A percentile compares a stretch with the other conserved stretches of the same genome.
Conservation (phyloP, 2,888 invertebrate species). For the Steinernema carpocapsae region DNA sequence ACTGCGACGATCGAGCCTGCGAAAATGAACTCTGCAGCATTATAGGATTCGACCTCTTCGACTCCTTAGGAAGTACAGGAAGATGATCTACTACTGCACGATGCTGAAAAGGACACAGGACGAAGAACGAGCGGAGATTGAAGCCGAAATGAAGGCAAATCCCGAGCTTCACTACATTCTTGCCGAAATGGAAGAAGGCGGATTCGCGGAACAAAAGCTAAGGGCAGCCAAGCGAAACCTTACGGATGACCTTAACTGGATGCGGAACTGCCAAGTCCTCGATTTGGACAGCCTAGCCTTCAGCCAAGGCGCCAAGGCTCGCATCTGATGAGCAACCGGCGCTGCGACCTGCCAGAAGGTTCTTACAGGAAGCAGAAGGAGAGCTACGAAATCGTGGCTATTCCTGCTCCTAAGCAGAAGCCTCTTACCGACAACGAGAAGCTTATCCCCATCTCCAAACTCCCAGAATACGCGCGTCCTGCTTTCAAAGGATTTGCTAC, state of each 20-base stretch:
- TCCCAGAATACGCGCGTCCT: conserved; percentile 95
- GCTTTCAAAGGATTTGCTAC: conserved; percentile 96
- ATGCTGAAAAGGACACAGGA: conserved; percentile 92
- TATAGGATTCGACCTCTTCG: conserved; percentile 89
- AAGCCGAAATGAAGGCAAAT: conserved; percentile 88
- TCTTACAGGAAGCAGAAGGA: conserved; percentile 94
- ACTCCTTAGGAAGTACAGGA: conserved; percentile 81
- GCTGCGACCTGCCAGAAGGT: conserved; percentile 94
- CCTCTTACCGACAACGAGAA: conserved; percentile 88
- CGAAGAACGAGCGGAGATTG: conserved; percentile 82
- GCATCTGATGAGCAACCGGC: conserved; percentile 98
- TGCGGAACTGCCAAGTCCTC: conserved; percentile 73
- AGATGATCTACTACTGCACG: conserved; percentile 88
- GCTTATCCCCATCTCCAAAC: conserved; percentile 82
- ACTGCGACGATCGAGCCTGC: conserved; percentile 86
- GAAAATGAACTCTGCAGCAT: conserved; percentile 93
- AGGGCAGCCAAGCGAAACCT: conserved; percentile 70
- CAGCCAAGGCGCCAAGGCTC: conserved; percentile 90
- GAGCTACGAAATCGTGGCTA: conserved; percentile 98
- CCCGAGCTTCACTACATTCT: conserved; percentile 82
- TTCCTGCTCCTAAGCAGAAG: conserved; percentile 93
- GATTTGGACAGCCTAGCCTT: conserved; percentile 92
- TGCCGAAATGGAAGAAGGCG: conserved; percentile 76
- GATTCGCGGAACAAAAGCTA: no score
- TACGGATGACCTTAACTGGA: conserved; percentile 51